Evolutionary conservation across 2,888 invertebrate species (phyloP), one percentile per base, ranked within the genome.

Genomic region (Leptinotarsa rubiginosa): DNA sequence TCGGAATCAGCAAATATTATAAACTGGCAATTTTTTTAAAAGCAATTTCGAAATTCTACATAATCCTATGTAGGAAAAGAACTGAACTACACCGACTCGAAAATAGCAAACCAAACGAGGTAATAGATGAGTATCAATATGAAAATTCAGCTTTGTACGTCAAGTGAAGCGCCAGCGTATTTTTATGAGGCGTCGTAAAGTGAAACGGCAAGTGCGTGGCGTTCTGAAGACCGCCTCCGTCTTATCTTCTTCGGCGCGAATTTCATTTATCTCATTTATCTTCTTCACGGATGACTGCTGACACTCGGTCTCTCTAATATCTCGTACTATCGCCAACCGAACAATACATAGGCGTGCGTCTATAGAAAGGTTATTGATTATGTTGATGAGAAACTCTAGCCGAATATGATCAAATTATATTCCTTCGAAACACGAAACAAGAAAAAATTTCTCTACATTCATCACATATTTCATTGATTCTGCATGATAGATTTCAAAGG

Each of bases 261-360:
- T 74, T 86, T 85, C 86, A 86, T 86, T 86, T 86, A 86, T 86
- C 86, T 85, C 86, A 86, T 86, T 86, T 86, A 86, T 86, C 86
- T 86, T 86, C 86, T 84, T 86, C 86, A 86, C 85, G 84, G 83
- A 82, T 86, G 86, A 86, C 85, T 86, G 84, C 84, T 85, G 86
- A 84, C 85, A 86, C 83, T 84, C 81, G 81, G 82, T 82, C 80
- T 79, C 81, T 80, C 80, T 81, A 62, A 73, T 76, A 76, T 75
- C 73, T 62, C 68, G 10, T 72, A 70, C 72, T 74, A 74, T 74
- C 74, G 62, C 70, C 59, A 49, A 74, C 66, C 70, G 73, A 73
- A 73, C 66, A 25, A 22, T 18, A 64, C 62, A 74, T 65, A 18
- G 70, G 74, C 64, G 66, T 70, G 41, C 50, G 54, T 22, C 54